Evolutionary conservation across 2,113 vertebrate genomes (phyloP), one percentile per base, ranked within the genome.

Genomic region (Hydropotes inermis): DNA sequence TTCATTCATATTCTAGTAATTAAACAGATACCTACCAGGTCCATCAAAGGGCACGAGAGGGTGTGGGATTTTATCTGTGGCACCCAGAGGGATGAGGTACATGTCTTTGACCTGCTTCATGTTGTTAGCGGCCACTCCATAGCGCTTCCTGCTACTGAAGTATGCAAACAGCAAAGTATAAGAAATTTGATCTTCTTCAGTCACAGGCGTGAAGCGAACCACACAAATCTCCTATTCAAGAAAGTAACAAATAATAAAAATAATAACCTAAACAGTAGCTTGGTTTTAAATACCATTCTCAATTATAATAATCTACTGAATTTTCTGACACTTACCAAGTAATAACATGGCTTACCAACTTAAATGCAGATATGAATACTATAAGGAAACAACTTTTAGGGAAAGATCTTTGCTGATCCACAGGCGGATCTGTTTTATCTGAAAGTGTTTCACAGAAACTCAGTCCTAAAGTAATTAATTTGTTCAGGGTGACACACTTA

Each of bases 31-130:
- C 98, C 98, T 99, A 99, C 99, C 99, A 98, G 99, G 99, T 93
- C 99, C 99, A 98, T 99, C 99, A 98, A 99, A 99, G 96, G 99
- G 99, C 98, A 99, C 99, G 76, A 99, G 99, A 97, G 99, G 99
- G 98, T 99, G 99, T 96, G 99, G 99, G 95, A 99, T 99, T 99
- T 99, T 99, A 98, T 99, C 99, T 70, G 98, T 98, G 76, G 99
- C 99, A 84, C 99, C 99, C 98, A 99, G 98, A 55, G 99, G 99
- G 97, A 99, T 99, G 97, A 99, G 99, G 98, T 99, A 99, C 99
- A 99, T 99, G 98, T 99, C 99, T 98, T 99, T 99, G 97, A 99
- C 99, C 98, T 99, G 99, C 98, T 99, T 99, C 98, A 99, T 99
- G 95, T 99, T 99, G 98, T 99, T 99, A 93, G 99, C 99, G 0